phyloP scores from a whole-genome alignment of 2,797 vertebrate species.

The Hoplostethus mediterraneus region DNA sequence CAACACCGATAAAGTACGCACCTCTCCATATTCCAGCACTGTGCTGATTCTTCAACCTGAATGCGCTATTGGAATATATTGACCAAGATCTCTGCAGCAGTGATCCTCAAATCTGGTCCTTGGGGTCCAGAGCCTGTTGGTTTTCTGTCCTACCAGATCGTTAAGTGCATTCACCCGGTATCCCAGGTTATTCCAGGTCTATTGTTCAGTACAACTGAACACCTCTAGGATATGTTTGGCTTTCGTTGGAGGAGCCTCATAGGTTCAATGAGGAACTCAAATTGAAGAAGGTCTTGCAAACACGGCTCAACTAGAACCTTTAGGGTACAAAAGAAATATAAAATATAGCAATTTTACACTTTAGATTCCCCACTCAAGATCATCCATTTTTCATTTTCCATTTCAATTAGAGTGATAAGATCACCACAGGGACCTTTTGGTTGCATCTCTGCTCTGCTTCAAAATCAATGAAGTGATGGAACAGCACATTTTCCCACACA shows the following conservation, averaged over 20 bases:
- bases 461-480: neutral
- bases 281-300: neutral
- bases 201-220: neutral
- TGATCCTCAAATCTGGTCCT: no score
- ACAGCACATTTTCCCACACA: neutral
- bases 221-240: neutral
- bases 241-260: neutral
- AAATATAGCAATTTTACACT: no score
- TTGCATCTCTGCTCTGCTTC: neutral
- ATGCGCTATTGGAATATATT: neutral
- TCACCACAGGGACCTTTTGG: neutral
- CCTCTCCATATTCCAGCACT: neutral
- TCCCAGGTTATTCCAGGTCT: no score
- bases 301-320: conserved; percentile 13
- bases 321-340: neutral
- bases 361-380: conserved; percentile 16
- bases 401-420: neutral
- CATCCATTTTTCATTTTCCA: conserved; percentile 16
- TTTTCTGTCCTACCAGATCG: no score
- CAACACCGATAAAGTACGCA: neutral
- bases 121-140: no score
- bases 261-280: no score
- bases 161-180: no score
- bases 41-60: neutral
- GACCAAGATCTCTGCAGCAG: neutral